phyloP scores from a whole-genome alignment of 2,888 invertebrate species.

The Lasioglossum lativentre region DNA sequence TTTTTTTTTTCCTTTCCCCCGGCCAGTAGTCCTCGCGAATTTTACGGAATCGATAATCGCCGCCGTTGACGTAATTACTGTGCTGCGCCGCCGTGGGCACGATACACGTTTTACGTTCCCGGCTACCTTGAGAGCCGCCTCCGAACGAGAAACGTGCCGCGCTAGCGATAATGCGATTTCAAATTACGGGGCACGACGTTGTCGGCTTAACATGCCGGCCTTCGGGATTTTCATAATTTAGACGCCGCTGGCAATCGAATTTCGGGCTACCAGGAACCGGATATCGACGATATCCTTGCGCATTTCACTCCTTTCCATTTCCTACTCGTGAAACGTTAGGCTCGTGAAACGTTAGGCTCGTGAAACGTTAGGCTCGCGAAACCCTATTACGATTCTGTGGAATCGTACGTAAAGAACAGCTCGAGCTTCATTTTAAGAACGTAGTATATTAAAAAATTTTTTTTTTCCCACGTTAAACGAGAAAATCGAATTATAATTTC shows the following conservation, averaged over 20 bases:
- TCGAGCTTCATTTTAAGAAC: too few relatives aligned
- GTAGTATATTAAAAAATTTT: too few relatives aligned
- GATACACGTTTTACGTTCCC: conserved; percentile 53
- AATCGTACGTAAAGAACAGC: too few relatives aligned
- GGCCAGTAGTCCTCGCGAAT: conserved; percentile 23
- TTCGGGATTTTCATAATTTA: conserved; percentile 32
- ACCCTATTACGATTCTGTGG: too few relatives aligned
- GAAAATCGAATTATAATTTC: too few relatives aligned
- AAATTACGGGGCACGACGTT: conserved; percentile 33
- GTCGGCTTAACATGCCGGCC: conserved; percentile 15
- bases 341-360: too few relatives aligned
- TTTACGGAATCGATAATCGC: conserved; percentile 47
- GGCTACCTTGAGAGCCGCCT: conserved; percentile 55
- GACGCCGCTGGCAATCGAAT: neutral
- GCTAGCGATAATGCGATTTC: conserved; percentile 50
- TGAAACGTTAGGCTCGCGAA: neutral
- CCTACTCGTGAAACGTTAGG: neutral
- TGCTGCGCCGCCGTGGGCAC: conserved; percentile 24
- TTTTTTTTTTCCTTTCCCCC: neutral
- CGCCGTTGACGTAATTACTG: conserved; percentile 47
- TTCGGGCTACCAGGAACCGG: neutral
- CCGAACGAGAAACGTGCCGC: conserved; percentile 37
- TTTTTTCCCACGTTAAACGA: neutral
- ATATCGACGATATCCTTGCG: neutral
- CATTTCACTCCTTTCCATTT: neutral